These are phyloP conservation scores for Zoanthus sociatus DNA, from an alignment of 92 coral and sea anemone species.

Conservation along the genomic window DNA sequence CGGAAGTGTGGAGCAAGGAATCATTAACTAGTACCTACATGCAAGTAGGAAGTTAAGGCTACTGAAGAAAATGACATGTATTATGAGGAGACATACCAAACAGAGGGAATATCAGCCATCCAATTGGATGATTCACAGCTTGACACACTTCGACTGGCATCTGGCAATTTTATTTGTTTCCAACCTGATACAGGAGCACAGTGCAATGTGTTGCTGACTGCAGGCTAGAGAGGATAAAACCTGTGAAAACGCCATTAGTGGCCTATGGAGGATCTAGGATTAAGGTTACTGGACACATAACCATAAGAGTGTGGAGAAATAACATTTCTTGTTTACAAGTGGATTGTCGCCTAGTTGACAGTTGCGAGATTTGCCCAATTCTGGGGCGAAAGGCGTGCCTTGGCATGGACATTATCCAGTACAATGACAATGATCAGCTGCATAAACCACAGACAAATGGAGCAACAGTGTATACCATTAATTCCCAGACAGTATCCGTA, in stretches of 20 bases:
- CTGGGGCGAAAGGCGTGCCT: conserved; percentile 78
- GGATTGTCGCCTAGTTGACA: conserved; percentile 64
- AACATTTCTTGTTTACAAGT: conserved; percentile 33
- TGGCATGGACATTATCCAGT: conserved; percentile 74
- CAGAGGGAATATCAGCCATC: conserved; percentile 52
- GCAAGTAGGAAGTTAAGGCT: conserved; percentile 39
- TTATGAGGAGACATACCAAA: conserved; percentile 42
- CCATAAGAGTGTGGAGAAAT: conserved; percentile 54
- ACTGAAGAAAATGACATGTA: conserved; percentile 39
- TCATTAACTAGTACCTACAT: conserved; percentile 23
- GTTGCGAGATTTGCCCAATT: conserved; percentile 70
- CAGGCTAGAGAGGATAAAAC: conserved; percentile 50
- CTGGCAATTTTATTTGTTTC: conserved; percentile 67
- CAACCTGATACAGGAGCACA: conserved; percentile 82
- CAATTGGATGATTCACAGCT: conserved; percentile 37
- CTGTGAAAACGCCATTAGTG: conserved; percentile 54
- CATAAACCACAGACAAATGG: conserved; percentile 52
- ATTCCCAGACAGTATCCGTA: conserved; percentile 1
- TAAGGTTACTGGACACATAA: conserved; percentile 59
- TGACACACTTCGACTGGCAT: conserved; percentile 49
- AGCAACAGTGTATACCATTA: conserved; percentile 52
- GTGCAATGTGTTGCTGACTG: conserved; percentile 74
- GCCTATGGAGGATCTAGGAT: conserved; percentile 73
- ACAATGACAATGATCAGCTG: conserved; percentile 68
- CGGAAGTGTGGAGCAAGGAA: conserved; percentile 28